Evolutionary conservation across 1,140 invertebrate genomes (phyloP), one percentile per base, ranked within the genome.

Genomic region (Plodia interpunctella): DNA sequence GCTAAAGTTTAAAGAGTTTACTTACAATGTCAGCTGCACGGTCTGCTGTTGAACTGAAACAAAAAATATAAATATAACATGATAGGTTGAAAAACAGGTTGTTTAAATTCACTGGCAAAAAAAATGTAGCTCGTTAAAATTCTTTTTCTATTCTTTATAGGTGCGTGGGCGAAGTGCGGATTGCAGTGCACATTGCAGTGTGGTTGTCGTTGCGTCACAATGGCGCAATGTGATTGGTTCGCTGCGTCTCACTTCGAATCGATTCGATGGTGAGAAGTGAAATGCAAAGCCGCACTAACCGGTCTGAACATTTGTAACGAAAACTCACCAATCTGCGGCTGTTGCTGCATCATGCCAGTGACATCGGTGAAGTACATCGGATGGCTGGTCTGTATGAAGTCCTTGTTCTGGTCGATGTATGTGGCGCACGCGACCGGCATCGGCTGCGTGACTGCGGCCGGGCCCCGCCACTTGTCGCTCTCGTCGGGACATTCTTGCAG

Each of bases 11-110:
- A 53, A 56, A 35, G 18, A 49, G 54, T 59, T 11, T 87, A 87
- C 83, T 87, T 71, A 87, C 83, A 87, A 60, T 38, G 76, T 70
- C 51, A 87, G 58, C 64, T 83, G 76, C 20, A 84, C 80, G 6
- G 81, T 77, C 63, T 79, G 80, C 61, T 78, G 77, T 66, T 77
- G 79, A 65, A 72, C 83, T 87, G 77, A 49, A 83, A 87, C 60
- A 67, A 71, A 66, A 54, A 50, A 38, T 17, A 57, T 55, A 35
- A n/a, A n/a, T n/a, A n/a, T n/a, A n/a, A n/a, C n/a, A n/a, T n/a
- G n/a, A 25, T 25, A 25, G 6, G 21, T 25, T 25, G 21, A 3
- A 25, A 25, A 25, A 25, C 21, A 25, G 2, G 2, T 25, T 25
- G 21, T 25, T 25, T 25, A 25, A 2, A n/a, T n/a, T n/a, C n/a